Evolutionary conservation across 2,888 invertebrate species (phyloP).

Genomic region (Scelioninae gen. 2): DNA sequence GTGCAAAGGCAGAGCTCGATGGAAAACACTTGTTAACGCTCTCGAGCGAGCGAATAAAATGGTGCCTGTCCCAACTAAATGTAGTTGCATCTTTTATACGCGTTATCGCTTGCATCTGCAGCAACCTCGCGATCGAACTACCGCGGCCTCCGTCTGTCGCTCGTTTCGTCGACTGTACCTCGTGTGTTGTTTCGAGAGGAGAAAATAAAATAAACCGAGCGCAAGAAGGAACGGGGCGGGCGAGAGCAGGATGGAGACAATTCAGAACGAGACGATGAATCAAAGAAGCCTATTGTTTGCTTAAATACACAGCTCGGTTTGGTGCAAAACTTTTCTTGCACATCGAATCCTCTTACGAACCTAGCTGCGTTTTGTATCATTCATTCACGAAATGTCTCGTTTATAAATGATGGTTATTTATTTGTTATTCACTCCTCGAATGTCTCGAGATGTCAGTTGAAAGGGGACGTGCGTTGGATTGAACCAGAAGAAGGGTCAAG

Average conservation of each 20-base stretch:
- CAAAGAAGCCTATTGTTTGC: constrained; percentile 61
- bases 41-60: constrained; percentile 69
- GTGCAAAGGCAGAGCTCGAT: constrained; percentile 64
- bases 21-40: constrained; percentile 74
- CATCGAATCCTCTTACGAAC: constrained; percentile 47
- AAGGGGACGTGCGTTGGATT: no score
- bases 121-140: constrained; percentile 61
- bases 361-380: constrained; percentile 16
- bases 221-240: constrained; percentile 31
- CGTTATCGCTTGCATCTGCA: constrained; percentile 71
- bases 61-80: constrained; percentile 72
- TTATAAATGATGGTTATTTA: constrained; percentile 23
- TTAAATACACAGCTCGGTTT: constrained; percentile 36
- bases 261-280: constrained; percentile 48
- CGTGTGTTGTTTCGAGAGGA: constrained; percentile 59
- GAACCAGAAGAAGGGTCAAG: no score
- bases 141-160: constrained; percentile 56
- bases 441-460: no score
- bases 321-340: constrained; percentile 37
- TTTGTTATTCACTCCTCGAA: constrained; percentile 1
- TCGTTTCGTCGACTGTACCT: constrained; percentile 59
- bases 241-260: constrained; percentile 28
- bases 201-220: constrained; percentile 50
- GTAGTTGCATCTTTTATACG: constrained; percentile 73
- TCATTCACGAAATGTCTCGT: constrained; percentile 21